These are phyloP conservation scores for Uloborus diversus DNA, from an alignment of 1,140 invertebrate species.

Conservation along the genomic window DNA sequence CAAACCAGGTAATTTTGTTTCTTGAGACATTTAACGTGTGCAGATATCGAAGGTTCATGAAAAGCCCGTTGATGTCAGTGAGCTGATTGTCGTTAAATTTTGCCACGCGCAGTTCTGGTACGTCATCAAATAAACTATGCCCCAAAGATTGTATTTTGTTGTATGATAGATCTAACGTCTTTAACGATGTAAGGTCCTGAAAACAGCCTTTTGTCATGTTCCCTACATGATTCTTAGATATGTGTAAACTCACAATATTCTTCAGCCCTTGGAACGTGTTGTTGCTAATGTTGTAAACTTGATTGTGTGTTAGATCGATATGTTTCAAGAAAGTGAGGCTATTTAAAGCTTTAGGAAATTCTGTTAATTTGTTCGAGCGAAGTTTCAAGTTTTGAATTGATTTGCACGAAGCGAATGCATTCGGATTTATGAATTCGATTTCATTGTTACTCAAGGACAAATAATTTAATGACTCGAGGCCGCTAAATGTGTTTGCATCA, in stretches of 20 bases:
- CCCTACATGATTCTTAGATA: constrained; percentile 81
- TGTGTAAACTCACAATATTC: constrained; percentile 82
- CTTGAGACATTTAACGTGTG: constrained; percentile 91
- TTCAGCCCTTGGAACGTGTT: constrained; percentile 67
- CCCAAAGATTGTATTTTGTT: constrained; percentile 88
- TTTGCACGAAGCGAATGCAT: constrained; percentile 60
- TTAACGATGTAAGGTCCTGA: constrained; percentile 81
- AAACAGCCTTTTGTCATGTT: constrained; percentile 76
- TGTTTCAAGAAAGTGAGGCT: constrained; percentile 73
- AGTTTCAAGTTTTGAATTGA: constrained; percentile 62
- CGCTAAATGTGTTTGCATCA: constrained; percentile 83
- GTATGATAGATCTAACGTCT: constrained; percentile 87
- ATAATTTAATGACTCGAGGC: constrained; percentile 83
- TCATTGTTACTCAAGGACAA: constrained; percentile 86
- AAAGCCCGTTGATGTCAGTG: constrained; percentile 83
- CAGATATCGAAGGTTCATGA: constrained; percentile 81
- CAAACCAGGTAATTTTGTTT: constrained; percentile 89
- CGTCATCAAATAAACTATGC: constrained; percentile 80
- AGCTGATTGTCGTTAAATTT: constrained; percentile 85
- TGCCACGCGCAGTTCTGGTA: constrained; percentile 82
- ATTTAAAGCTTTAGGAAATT: constrained; percentile 59
- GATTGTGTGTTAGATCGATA: constrained; percentile 87
- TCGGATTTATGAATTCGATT: constrained; percentile 60
- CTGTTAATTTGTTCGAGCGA: constrained; percentile 59
- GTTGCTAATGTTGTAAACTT: constrained; percentile 70